Evolutionary conservation across 2,113 vertebrate genomes (phyloP).

Genomic region (Crypturellus undulatus): DNA sequence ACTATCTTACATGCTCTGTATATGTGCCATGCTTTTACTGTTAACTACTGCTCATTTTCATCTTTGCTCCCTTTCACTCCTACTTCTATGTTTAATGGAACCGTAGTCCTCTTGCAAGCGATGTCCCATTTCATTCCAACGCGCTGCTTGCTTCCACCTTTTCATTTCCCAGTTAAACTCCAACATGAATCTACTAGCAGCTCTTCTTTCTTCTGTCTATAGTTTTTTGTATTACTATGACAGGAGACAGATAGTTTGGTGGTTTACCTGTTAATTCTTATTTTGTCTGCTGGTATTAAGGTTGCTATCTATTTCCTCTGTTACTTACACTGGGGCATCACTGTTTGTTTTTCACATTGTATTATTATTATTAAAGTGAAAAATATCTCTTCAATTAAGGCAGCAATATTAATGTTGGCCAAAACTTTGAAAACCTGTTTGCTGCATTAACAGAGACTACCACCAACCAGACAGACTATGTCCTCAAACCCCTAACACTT

Average conservation of each 20-base stretch:
- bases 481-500: not conserved
- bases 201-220: not conserved
- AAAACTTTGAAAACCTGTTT: not conserved
- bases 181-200: not conserved
- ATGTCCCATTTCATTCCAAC: not conserved
- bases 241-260: not conserved
- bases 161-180: not conserved
- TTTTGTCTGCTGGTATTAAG: not conserved
- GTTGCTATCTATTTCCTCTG: not conserved
- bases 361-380: not conserved
- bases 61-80: not conserved
- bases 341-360: not conserved
- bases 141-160: not conserved
- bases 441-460: not conserved
- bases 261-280: not conserved
- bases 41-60: not conserved
- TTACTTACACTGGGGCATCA: not conserved
- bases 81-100: not conserved
- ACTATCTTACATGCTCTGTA: not conserved
- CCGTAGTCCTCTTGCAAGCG: not conserved
- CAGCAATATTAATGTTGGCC: not conserved
- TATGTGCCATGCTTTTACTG: not conserved
- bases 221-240: not conserved
- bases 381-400: not conserved
- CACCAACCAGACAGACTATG: not conserved